These are phyloP conservation scores for Pseudomyrmex flavicornis DNA, from an alignment of 1,140 invertebrate species.

Conservation along the genomic window DNA sequence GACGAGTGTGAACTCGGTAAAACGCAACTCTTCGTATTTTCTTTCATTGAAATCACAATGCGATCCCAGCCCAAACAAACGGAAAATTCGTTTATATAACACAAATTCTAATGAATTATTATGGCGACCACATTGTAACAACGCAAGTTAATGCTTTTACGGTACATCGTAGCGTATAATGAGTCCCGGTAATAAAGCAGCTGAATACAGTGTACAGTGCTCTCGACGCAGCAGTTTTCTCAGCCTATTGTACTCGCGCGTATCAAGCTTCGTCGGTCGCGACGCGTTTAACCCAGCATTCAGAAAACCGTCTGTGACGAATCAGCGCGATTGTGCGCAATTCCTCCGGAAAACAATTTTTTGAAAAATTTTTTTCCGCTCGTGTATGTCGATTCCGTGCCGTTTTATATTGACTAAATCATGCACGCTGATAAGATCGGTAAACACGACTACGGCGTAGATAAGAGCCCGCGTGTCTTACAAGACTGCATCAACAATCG, in stretches of 20 bases:
- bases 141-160: slow-evolving; percentile 38
- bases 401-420: slow-evolving; percentile 32
- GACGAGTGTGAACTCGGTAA: slow-evolving; percentile 16
- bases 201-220: slow-evolving; percentile 56
- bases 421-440: slow-evolving; percentile 21
- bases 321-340: slow-evolving; percentile 50
- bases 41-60: slow-evolving; percentile 45
- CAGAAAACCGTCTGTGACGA: slow-evolving; percentile 64
- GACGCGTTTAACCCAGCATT: slow-evolving; percentile 67
- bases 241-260: slow-evolving; percentile 50
- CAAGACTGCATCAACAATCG: slow-evolving; percentile 18
- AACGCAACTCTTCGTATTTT: neutral
- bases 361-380: slow-evolving; percentile 45
- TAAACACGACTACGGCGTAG: slow-evolving; percentile 10
- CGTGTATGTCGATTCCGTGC: slow-evolving; percentile 17
- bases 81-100: slow-evolving; percentile 36
- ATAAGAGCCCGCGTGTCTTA: slow-evolving; percentile 35
- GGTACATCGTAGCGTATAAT: slow-evolving; percentile 46
- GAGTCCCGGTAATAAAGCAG: slow-evolving; percentile 45
- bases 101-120: slow-evolving; percentile 50
- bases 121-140: neutral
- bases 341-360: slow-evolving; percentile 8
- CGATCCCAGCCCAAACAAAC: slow-evolving; percentile 34
- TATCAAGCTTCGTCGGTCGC: slow-evolving; percentile 43
- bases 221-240: slow-evolving; percentile 47